A percentile compares a stretch with the other conserved stretches of the same genome.
phyloP scores from a whole-genome alignment of 2,113 vertebrate species.

The Ictalurus punctatus region DNA sequence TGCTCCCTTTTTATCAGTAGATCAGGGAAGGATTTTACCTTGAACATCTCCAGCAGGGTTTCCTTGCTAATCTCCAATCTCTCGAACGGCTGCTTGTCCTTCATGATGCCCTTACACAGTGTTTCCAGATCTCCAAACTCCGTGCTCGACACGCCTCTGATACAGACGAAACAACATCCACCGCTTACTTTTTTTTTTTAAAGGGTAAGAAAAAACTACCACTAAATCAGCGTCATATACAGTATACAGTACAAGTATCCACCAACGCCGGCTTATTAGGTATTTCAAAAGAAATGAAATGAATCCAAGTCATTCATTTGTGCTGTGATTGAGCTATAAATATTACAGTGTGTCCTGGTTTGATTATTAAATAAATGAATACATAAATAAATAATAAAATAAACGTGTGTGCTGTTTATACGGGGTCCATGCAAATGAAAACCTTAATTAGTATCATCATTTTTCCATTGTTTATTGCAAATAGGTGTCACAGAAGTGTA shows the following conservation, averaged over 20 bases:
- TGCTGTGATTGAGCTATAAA: not conserved
- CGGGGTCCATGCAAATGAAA: too few species aligned
- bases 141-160: slow-evolving; percentile 88
- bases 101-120: slow-evolving; percentile 90
- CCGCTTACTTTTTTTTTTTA: not conserved
- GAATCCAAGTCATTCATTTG: not conserved
- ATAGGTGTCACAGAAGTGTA: too few species aligned
- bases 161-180: slow-evolving; percentile 15
- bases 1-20: not conserved
- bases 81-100: slow-evolving; percentile 96
- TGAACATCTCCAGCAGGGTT: slow-evolving; percentile 93
- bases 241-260: not conserved
- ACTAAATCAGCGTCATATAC: too few species aligned
- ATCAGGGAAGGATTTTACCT: slow-evolving; percentile 72
- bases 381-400: not conserved
- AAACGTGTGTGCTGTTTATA: not conserved
- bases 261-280: not conserved
- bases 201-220: not conserved
- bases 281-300: not conserved
- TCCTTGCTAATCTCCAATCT: slow-evolving; percentile 94
- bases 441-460: too few species aligned
- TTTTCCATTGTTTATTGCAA: too few species aligned
- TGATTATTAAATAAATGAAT: not conserved
- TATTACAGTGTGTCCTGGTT: not conserved
- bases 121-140: slow-evolving; percentile 88